Base-by-base conservation (phyloP, 2,888 invertebrate genomes). In the Leptura quadrifasciata region DNA sequence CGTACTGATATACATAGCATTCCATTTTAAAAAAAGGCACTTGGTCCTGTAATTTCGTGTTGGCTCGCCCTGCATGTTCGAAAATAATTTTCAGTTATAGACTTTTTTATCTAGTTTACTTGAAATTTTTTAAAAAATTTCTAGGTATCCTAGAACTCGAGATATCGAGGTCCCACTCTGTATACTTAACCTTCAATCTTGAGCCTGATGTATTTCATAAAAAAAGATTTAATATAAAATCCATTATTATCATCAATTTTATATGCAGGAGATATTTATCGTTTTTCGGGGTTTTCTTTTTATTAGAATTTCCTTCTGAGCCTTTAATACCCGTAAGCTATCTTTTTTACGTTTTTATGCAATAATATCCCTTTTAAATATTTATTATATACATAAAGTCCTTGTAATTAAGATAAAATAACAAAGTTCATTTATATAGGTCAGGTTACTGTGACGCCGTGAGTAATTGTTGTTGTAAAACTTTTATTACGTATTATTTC, bases 241-340 rank as follows among this genome's bases (percentile, higher is more conserved):
- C n/a, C 47, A 47, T 47, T 47, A 4, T 47, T 47, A 47, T n/a
- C n/a, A 47, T n/a, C n/a, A 12, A 2, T 39, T 39, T 39, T 12
- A 12, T 47, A 47, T 47, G 47, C 47, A n/a, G 5, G 47, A 47
- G n/a, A 47, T 47, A n/a, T 47, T 47, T 47, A 47, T 47, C 47
- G 2, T 6, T 47, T 47, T 47, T 47, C 2, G 5, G 47, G 47
- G n/a, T 47, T 47, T 47, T n/a, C 47, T n/a, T 47, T 12, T 47
- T n/a, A 47, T 47, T 47, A 47, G n/a, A 47, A 47, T 47, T 47
- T 47, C 47, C n/a, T 47, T 47, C 47, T n/a, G n/a, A 47, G 47
- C 1, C 47, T n/a, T 39, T 47, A n/a, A n/a, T 47, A 47, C 47
- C n/a, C 47, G n/a, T 47, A 47, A 47, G 47, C 47, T n/a, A 47